A percentile compares a stretch with the other conserved stretches of the same genome.
Conservation (phyloP, 2,113 vertebrate species). For the Channa argus region DNA sequence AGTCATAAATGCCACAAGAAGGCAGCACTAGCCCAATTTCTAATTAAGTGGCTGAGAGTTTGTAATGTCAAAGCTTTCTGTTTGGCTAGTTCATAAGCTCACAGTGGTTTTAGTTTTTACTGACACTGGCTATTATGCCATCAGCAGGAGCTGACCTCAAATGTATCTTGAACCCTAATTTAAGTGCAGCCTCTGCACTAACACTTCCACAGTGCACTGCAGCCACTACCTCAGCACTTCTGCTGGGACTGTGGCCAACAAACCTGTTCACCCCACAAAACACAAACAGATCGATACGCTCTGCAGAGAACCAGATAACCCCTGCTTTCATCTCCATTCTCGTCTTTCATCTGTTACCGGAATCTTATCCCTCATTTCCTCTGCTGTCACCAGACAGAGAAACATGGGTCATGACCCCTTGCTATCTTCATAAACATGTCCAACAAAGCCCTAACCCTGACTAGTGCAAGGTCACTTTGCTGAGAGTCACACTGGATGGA, state of each 20-base stretch:
- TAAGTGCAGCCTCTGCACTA: slow-evolving; percentile 49
- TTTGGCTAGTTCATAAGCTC: slow-evolving; percentile 2
- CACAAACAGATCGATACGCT: slow-evolving; percentile 78
- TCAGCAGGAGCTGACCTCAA: slow-evolving; percentile 33
- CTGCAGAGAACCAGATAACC: slow-evolving; percentile 69
- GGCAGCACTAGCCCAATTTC: slow-evolving; percentile 42
- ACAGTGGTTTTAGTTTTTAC: slow-evolving; percentile 14
- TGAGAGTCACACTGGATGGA: slow-evolving; percentile 27
- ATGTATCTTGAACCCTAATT: slow-evolving; percentile 42
- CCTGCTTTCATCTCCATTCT: slow-evolving; percentile 72
- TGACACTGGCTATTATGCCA: slow-evolving; percentile 21
- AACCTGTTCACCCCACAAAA: slow-evolving; percentile 76
- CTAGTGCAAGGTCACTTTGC: slow-evolving; percentile 42
- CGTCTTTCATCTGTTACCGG: slow-evolving; percentile 79
- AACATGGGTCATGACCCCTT: slow-evolving; percentile 64
- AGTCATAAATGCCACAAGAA: slow-evolving; percentile 15
- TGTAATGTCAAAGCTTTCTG: neutral
- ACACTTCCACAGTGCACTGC: slow-evolving; percentile 43
- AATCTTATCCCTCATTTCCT: slow-evolving; percentile 77
- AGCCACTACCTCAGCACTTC: slow-evolving; percentile 74
- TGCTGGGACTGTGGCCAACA: slow-evolving; percentile 72
- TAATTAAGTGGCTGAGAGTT: neutral
- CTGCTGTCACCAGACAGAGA: slow-evolving; percentile 64
- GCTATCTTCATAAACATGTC: slow-evolving; percentile 60
- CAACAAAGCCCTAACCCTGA: slow-evolving; percentile 57